These are phyloP conservation scores for Paedocypris micromegethes DNA, from an alignment of 2,797 vertebrate species.

Conservation along the genomic window DNA sequence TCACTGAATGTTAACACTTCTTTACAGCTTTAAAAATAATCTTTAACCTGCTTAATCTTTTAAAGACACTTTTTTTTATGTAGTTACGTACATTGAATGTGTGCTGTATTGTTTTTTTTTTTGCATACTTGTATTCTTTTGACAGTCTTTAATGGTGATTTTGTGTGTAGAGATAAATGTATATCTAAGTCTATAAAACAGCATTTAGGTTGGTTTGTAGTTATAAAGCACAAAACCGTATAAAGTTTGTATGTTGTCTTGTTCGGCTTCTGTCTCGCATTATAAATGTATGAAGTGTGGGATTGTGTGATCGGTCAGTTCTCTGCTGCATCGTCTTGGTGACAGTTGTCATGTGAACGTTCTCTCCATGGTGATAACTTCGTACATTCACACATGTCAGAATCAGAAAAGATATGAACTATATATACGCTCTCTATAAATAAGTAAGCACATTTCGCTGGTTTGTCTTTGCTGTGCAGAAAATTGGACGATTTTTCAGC, in stretches of 20 bases:
- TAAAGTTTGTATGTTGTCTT: conserved; percentile 4
- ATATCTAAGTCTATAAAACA: not conserved
- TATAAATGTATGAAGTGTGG: conserved; percentile 32
- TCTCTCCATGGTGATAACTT: conserved; percentile 14
- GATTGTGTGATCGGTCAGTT: conserved; percentile 19
- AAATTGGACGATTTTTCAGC: conserved; percentile 1
- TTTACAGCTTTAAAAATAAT: too few species aligned
- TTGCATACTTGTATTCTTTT: too few species aligned
- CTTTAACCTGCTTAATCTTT: too few species aligned
- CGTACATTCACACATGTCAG: conserved; percentile 15
- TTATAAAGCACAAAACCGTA: not conserved
- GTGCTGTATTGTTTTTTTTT: too few species aligned
- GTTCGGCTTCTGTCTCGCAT: conserved; percentile 3
- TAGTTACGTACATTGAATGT: too few species aligned
- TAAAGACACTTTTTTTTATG: too few species aligned
- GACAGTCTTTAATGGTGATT: too few species aligned
- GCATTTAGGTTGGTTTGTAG: not conserved
- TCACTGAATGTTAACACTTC: not conserved
- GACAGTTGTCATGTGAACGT: conserved; percentile 20
- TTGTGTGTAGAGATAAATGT: too few species aligned
- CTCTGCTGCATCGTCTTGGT: conserved; percentile 12
- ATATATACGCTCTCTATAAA: conserved; percentile 15
- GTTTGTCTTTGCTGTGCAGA: not conserved
- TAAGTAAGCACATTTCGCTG: conserved; percentile 5
- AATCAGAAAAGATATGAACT: conserved; percentile 13